A percentile compares a stretch with the other conserved stretches of the same genome.
Evolutionary conservation across 2,888 invertebrate genomes (phyloP).

Genomic region (Dorcus hopei): DNA sequence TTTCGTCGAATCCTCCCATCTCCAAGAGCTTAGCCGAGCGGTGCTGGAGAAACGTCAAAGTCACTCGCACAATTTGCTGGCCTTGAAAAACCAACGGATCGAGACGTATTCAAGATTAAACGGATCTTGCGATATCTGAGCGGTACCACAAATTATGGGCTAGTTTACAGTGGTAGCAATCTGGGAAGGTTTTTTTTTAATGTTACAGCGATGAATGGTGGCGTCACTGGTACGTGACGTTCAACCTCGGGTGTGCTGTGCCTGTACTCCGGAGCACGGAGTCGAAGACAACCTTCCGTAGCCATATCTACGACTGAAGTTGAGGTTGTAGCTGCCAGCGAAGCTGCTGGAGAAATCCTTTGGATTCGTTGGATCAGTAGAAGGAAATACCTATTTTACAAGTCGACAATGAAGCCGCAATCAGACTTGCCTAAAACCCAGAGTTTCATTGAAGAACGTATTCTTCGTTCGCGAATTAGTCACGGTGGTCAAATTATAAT

Average conservation of each 20-base stretch:
- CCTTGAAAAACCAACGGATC: slow-evolving; percentile 3
- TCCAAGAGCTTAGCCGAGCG: too few relatives aligned
- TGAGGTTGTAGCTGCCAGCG: slow-evolving; percentile 3
- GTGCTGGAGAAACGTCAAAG: too few relatives aligned
- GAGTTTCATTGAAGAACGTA: background rate
- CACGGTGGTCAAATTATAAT: background rate
- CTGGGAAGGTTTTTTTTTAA: too few relatives aligned
- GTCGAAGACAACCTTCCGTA: background rate
- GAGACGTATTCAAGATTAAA: slow-evolving; percentile 4
- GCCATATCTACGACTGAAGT: slow-evolving; percentile 1
- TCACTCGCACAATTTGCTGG: too few relatives aligned
- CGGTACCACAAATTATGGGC: background rate
- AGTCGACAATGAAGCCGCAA: slow-evolving; percentile 2
- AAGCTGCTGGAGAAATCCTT: background rate
- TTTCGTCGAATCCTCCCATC: too few relatives aligned
- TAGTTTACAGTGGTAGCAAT: too few relatives aligned
- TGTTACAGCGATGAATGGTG: background rate
- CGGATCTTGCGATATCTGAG: slow-evolving; percentile 9
- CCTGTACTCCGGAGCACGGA: too few relatives aligned
- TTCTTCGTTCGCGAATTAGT: background rate
- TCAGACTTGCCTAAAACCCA: slow-evolving; percentile 4
- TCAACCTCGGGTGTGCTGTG: too few relatives aligned
- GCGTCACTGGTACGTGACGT: background rate
- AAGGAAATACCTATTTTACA: background rate
- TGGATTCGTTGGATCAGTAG: background rate